Evolutionary conservation across 2,888 invertebrate genomes (phyloP).

Genomic region (Prenolepis imparis): DNA sequence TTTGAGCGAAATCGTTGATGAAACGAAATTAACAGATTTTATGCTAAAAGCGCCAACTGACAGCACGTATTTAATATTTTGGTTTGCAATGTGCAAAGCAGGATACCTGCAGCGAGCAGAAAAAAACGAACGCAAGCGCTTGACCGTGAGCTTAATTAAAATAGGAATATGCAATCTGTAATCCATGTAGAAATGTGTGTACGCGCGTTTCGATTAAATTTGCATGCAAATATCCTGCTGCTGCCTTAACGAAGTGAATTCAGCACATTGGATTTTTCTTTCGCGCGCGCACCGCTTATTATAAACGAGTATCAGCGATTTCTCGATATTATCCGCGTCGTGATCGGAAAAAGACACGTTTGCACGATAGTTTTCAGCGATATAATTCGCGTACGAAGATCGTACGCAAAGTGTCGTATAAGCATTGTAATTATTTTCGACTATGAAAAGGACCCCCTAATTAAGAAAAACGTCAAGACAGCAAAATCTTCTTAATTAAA

Average conservation of each 20-base stretch:
- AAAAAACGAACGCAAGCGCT: constrained; percentile 4
- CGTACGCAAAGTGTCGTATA: background rate
- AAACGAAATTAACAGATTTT: constrained; percentile 1
- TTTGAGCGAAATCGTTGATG: background rate
- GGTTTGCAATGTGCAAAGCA: background rate
- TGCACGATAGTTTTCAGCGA: background rate
- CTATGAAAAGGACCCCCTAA: background rate
- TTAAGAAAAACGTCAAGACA: constrained; percentile 12
- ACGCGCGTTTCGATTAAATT: constrained; percentile 51
- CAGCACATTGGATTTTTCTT: constrained; percentile 48
- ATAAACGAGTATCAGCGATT: constrained; percentile 42
- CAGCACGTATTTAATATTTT: constrained; percentile 5
- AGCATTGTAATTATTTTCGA: background rate
- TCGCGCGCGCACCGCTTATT: constrained; percentile 23
- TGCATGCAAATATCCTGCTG: constrained; percentile 39
- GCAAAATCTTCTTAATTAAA: constrained; percentile 23
- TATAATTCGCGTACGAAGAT: constrained; percentile 6
- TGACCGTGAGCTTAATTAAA: constrained; percentile 48
- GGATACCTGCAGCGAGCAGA: background rate
- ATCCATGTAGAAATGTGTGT: constrained; percentile 32
- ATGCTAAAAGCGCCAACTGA: background rate
- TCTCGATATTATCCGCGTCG: constrained; percentile 16
- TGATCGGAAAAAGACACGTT: background rate
- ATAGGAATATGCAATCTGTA: constrained; percentile 40
- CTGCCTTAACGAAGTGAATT: constrained; percentile 51